Evolutionary conservation across 2,888 invertebrate species (phyloP).

Genomic region (Pandemis cinnamomeana): DNA sequence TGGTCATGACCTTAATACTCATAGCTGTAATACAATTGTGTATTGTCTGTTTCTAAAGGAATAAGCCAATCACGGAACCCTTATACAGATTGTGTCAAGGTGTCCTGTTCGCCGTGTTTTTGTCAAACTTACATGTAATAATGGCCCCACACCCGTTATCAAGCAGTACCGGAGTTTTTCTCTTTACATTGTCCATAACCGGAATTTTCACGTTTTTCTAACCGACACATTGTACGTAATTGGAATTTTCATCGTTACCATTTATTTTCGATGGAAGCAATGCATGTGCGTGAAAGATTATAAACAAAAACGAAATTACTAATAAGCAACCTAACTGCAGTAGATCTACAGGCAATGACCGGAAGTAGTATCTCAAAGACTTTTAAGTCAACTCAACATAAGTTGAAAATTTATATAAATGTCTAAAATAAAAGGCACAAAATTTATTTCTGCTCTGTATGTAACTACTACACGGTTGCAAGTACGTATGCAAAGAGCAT

Average conservation of each 20-base stretch:
- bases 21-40: neutral
- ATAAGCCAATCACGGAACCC: slow-evolving; percentile 25
- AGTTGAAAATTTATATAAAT: no score
- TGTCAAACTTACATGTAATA: slow-evolving; percentile 30
- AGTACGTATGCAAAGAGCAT: slow-evolving; percentile 27
- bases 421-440: neutral
- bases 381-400: no score
- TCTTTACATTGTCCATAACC: slow-evolving; percentile 26
- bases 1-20: neutral
- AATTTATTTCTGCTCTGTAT: neutral
- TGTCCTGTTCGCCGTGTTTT: slow-evolving; percentile 32
- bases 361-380: no score
- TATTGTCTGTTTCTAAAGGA: slow-evolving; percentile 1
- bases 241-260: neutral
- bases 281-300: no score
- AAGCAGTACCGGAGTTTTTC: slow-evolving; percentile 32
- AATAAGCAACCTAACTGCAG: no score
- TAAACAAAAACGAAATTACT: no score
- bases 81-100: slow-evolving; percentile 20
- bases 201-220: slow-evolving; percentile 20
- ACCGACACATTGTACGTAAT: neutral
- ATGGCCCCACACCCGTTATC: slow-evolving; percentile 34
- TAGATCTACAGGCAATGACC: no score
- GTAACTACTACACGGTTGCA: neutral
- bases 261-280: neutral